Base-by-base conservation (phyloP, 1,140 invertebrate species). In the Drosophila sp. region DNA sequence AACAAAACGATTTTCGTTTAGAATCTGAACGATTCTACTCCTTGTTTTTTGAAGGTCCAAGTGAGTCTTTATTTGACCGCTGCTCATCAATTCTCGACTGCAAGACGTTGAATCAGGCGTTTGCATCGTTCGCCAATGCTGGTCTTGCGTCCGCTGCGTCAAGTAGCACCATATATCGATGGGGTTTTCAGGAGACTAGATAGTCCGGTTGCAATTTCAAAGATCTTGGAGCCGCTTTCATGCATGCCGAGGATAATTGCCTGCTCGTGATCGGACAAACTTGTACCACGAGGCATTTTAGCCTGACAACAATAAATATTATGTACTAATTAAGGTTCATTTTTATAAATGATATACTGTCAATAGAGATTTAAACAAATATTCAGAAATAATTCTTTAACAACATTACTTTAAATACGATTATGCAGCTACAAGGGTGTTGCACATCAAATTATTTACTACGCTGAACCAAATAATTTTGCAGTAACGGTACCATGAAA, bases 221-320 rank as follows among this genome's bases (percentile, higher is more conserved):
- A 33, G 32, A 17, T 17, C 17, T 17, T 33, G 32, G 32, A 33
- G 32, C 32, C 3, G 32, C 54, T 60, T 60, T 60, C 57, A 60
- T 60, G 57, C 57, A 60, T 60, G 25, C 30, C 17, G 2, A 56
- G 3, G 54, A 56, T 56, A 56, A 56, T 60, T 60, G 4, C 57
- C 7, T 60, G 29, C 57, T 33, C 30, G 29, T 32, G 29, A 11
- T 29, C 30, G 5, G 57, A 60, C 25, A 60, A 60, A 60, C 57
- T 60, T 32, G 57, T 30, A 60, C 57, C 57, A 60, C 30, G 57
- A 60, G 57, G 57, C 57, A 60, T 60, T 60, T 60, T 60, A n/a
- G 11, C 25, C 30, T 60, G 30, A 60, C 17, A 17, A 17, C 6
- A 60, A 60, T 3, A 33, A 60, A 60, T 8, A 60, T 30, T 60